A percentile compares a stretch with the other conserved stretches of the same genome.
Evolutionary conservation across 2,113 vertebrate genomes (phyloP).

Genomic region (Xiphias gladius): DNA sequence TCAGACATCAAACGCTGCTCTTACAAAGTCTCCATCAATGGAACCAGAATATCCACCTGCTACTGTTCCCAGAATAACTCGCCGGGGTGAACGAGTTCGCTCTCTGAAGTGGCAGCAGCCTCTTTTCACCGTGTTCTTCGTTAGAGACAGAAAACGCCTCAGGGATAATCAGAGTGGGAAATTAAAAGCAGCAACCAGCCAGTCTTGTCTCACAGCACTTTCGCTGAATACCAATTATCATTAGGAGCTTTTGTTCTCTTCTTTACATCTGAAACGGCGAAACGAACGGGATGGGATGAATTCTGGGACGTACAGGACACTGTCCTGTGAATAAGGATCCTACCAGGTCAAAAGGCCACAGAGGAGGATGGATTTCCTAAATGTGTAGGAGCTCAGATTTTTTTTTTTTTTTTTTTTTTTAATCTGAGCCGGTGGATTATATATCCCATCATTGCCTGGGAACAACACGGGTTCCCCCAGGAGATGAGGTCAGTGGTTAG

Average conservation of each 20-base stretch:
- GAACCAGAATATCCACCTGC: conserved; percentile 74
- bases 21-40: conserved; percentile 60
- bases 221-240: conserved; percentile 1
- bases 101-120: conserved; percentile 42
- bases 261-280: background rate
- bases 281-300: background rate
- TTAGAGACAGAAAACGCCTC: conserved; percentile 44
- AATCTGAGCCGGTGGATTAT: background rate
- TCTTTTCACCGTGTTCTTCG: conserved; percentile 36
- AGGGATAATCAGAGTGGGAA: conserved; percentile 27
- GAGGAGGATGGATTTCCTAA: background rate
- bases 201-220: conserved; percentile 15
- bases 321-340: background rate
- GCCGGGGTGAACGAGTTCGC: conserved; percentile 58
- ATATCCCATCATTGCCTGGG: background rate
- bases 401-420: too few species aligned
- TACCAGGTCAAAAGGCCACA: background rate
- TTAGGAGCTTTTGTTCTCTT: background rate
- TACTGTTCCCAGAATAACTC: conserved; percentile 66
- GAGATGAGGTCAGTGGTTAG: background rate
- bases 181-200: conserved; percentile 33
- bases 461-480: background rate
- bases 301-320: background rate
- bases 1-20: conserved; percentile 51
- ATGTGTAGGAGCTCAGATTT: background rate